Conservation (phyloP, 2,888 invertebrate species). For the Masnerella sp. region DNA sequence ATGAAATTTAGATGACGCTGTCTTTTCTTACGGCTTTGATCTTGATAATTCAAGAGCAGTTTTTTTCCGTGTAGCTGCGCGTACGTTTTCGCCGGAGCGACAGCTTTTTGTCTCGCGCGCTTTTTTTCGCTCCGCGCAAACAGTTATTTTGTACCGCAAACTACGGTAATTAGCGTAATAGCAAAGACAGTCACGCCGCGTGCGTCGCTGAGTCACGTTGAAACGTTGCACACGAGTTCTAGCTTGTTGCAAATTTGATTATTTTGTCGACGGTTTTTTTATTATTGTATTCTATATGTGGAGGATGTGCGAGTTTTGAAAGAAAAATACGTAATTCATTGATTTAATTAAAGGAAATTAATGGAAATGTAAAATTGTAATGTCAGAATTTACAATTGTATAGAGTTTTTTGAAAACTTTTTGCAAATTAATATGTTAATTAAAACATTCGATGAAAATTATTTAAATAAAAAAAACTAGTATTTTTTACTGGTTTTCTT, state of each 20-base stretch:
- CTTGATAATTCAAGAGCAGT: conserved; percentile 28
- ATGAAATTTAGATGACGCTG: conserved; percentile 6
- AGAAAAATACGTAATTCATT: no score
- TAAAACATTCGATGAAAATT: no score
- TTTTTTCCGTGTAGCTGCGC: conserved; percentile 1
- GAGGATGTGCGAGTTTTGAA: no score
- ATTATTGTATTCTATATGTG: no score
- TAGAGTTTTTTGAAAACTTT: no score
- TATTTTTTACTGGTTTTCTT: no score
- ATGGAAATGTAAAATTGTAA: no score
- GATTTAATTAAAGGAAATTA: no score
- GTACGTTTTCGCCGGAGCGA: conserved; percentile 13
- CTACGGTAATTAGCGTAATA: conserved; percentile 54
- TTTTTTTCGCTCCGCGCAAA: conserved; percentile 36
- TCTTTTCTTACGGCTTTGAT: conserved; percentile 18
- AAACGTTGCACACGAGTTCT: background rate
- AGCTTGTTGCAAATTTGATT: background rate
- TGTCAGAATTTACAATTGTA: no score
- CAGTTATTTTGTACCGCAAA: conserved; percentile 51
- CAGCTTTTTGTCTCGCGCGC: conserved; percentile 18
- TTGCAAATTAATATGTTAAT: no score
- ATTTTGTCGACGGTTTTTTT: no score
- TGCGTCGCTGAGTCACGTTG: conserved; percentile 31
- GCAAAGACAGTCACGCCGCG: conserved; percentile 43
- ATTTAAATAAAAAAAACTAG: no score